These are phyloP conservation scores for Taenioides sp. DNA, from an alignment of 2,797 vertebrate species.

Conservation along the genomic window DNA sequence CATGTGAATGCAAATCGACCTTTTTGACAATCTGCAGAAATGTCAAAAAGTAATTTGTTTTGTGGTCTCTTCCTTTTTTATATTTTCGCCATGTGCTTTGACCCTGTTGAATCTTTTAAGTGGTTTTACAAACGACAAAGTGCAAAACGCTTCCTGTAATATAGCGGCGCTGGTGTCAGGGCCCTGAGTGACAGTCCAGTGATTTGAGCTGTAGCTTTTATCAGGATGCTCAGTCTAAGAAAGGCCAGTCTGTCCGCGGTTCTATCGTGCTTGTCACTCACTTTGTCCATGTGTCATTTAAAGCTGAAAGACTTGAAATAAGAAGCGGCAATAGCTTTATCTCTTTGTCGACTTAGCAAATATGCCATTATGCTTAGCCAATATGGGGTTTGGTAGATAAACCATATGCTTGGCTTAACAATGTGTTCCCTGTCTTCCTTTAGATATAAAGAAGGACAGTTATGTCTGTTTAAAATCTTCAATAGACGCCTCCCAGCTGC, in stretches of 20 bases:
- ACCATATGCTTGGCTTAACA: slow-evolving; percentile 60
- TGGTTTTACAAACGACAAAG: slow-evolving; percentile 11
- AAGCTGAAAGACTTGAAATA: slow-evolving; percentile 48
- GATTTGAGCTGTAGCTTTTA: slow-evolving; percentile 60
- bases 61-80: background rate
- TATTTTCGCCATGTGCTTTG: slow-evolving; percentile 5
- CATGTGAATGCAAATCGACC: slow-evolving; percentile 57
- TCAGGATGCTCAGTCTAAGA: slow-evolving; percentile 61
- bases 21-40: slow-evolving; percentile 45
- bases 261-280: slow-evolving; percentile 58
- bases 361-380: slow-evolving; percentile 50
- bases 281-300: slow-evolving; percentile 57
- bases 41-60: slow-evolving; percentile 46
- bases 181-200: slow-evolving; percentile 57
- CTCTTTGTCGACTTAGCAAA: slow-evolving; percentile 54
- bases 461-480: slow-evolving; percentile 48
- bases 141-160: slow-evolving; percentile 7
- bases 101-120: slow-evolving; percentile 25
- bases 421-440: slow-evolving; percentile 53
- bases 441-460: slow-evolving; percentile 59
- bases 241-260: slow-evolving; percentile 44
- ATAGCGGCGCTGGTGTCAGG: slow-evolving; percentile 34
- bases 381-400: slow-evolving; percentile 57
- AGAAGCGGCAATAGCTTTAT: slow-evolving; percentile 34
- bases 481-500: slow-evolving; percentile 36